These are phyloP conservation scores for Neuroscelio doddi DNA, from an alignment of 2,888 invertebrate species.

Conservation along the genomic window DNA sequence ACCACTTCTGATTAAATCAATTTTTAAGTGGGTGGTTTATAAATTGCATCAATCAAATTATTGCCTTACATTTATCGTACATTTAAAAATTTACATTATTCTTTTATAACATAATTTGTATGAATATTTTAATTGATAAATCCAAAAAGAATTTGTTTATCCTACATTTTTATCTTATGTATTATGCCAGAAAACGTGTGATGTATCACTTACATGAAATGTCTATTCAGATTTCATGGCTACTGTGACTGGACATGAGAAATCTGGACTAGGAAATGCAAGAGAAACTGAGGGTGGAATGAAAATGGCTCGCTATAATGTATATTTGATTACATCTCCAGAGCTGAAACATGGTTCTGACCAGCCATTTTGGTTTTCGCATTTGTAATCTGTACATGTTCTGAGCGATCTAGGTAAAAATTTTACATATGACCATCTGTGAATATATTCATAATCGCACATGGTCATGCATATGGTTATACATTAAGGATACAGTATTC, in stretches of 20 bases:
- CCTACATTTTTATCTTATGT: conserved; percentile 5
- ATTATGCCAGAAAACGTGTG: conserved; percentile 34
- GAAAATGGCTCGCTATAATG: conserved; percentile 33
- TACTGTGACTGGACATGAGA: conserved; percentile 32
- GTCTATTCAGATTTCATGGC: conserved; percentile 29
- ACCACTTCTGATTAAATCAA: conserved; percentile 4
- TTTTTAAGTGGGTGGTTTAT: not conserved
- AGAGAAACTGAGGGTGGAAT: conserved; percentile 28
- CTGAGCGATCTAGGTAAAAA: no score
- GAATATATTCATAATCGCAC: no score
- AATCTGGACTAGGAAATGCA: conserved; percentile 28
- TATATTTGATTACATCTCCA: conserved; percentile 37
- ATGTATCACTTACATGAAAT: conserved; percentile 37
- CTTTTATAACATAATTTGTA: no score
- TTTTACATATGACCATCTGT: no score
- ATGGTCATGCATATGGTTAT: no score
- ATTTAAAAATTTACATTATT: no score
- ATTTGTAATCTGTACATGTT: no score
- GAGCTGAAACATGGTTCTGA: conserved; percentile 22
- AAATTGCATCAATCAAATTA: no score
- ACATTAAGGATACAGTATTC: no score
- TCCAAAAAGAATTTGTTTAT: no score
- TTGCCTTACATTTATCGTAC: no score
- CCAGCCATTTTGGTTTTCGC: conserved; percentile 24
- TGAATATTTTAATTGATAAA: no score